Percentiles rank a stretch among this genome's conserved stretches.
Evolutionary conservation across 2,888 invertebrate genomes (phyloP).

Genomic region (Cryptus viduatorius): DNA sequence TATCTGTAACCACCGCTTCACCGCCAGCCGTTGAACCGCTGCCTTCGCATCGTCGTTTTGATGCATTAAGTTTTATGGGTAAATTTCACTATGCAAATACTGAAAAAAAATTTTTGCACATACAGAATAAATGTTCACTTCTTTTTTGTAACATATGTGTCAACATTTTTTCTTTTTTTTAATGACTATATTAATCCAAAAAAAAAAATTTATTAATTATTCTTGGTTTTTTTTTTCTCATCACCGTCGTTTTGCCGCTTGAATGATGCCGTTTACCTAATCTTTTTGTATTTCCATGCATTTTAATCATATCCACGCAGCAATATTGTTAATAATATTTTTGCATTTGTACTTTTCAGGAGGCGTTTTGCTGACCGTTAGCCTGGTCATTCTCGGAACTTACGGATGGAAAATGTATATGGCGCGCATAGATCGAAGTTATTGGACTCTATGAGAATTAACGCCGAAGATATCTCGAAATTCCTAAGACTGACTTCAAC

Average conservation of each 20-base stretch:
- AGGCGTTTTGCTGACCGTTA: slow-evolving; percentile 8
- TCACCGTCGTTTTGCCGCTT: slow-evolving; percentile 6
- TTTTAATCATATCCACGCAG: background rate
- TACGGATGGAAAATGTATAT: slow-evolving; percentile 39
- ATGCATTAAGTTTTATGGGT: slow-evolving; percentile 52
- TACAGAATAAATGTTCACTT: no score
- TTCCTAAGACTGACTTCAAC: slow-evolving; percentile 26
- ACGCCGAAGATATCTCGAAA: background rate
- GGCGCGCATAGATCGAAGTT: slow-evolving; percentile 33
- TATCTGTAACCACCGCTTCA: slow-evolving; percentile 36
- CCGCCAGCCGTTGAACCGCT: slow-evolving; percentile 23
- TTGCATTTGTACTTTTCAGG: slow-evolving; percentile 1
- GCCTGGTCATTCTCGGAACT: slow-evolving; percentile 16
- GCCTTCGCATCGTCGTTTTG: slow-evolving; percentile 34
- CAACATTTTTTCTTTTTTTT: no score
- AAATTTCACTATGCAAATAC: background rate
- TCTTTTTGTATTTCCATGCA: background rate
- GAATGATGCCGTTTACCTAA: background rate
- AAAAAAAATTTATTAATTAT: no score
- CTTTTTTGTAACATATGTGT: no score
- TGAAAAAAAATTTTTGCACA: no score
- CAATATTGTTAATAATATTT: background rate
- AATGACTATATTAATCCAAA: no score
- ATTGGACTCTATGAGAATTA: slow-evolving; percentile 30
- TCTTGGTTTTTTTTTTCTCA: no score